Percentiles rank a stretch among this genome's conserved stretches.
Conservation (phyloP, 1,140 invertebrate species). For the Oscheius sp. region DNA sequence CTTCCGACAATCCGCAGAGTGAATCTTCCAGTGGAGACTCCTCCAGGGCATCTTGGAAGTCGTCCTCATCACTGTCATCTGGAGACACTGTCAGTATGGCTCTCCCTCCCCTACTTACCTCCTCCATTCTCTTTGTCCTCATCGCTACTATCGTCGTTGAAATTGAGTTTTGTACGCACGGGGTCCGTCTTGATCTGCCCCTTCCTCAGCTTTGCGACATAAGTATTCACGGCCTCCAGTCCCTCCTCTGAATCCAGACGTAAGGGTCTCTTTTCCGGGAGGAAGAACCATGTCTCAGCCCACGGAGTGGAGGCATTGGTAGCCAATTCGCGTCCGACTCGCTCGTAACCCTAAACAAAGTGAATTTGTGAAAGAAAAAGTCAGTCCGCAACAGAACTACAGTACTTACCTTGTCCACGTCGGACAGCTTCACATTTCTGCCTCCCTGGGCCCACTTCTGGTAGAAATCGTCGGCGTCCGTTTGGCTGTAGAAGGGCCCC, state of each 20-base stretch:
- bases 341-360: not conserved
- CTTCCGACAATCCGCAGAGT: not conserved
- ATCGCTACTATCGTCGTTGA: not conserved
- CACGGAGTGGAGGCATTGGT: not conserved
- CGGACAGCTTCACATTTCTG: not conserved
- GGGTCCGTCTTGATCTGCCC: not conserved
- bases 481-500: not conserved
- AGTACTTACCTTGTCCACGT: conserved; percentile 1
- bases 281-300: not conserved
- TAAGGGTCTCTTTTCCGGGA: not conserved
- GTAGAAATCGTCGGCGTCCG: not conserved
- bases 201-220: not conserved
- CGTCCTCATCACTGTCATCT: not conserved
- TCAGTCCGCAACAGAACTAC: too few species aligned
- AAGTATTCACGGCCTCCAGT: not conserved
- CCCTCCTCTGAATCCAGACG: not conserved
- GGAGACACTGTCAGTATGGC: not conserved
- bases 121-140: too few species aligned
- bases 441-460: not conserved
- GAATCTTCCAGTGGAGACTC: not conserved
- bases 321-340: not conserved
- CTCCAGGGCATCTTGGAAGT: not conserved
- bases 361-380: not conserved
- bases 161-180: not conserved
- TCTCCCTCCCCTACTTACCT: too few species aligned